Percentiles rank a stretch among this genome's conserved stretches.
phyloP scores from a whole-genome alignment of 2,113 vertebrate genomes.

The Chloroceryle aenea region DNA sequence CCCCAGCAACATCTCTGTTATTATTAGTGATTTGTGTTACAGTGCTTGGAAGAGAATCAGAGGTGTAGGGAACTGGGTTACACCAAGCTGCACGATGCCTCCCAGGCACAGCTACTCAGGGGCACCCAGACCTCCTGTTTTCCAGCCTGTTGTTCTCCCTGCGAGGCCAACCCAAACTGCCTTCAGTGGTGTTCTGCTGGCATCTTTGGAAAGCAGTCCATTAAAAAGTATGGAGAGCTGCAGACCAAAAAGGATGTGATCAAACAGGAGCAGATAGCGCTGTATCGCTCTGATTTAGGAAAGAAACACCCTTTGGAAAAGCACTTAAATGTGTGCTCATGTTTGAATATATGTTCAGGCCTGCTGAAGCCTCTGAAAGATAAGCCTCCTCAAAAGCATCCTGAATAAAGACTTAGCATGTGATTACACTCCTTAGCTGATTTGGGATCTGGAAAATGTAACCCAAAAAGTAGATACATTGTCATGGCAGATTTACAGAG shows the following conservation, averaged over 20 bases:
- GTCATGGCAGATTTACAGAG: neutral
- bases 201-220: neutral
- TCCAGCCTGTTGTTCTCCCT: rapidly evolving
- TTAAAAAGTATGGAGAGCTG: neutral
- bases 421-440: neutral
- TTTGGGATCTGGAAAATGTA: neutral
- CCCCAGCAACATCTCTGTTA: slow-evolving; percentile 3
- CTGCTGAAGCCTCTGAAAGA: neutral
- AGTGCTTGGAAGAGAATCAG: neutral
- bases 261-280: neutral
- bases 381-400: neutral
- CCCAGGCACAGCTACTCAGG: neutral
- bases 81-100: rapidly evolving
- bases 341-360: rapidly evolving
- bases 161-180: rapidly evolving
- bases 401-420: neutral
- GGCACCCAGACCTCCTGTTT: neutral
- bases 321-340: rapidly evolving
- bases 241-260: neutral
- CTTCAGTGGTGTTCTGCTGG: neutral
- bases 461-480: neutral
- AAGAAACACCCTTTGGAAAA: neutral
- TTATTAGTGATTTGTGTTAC: slow-evolving; percentile 2
- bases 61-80: neutral
- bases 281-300: neutral